A percentile compares a stretch with the other conserved stretches of the same genome.
phyloP scores from a whole-genome alignment of 2,797 vertebrate species.

The Passerculus sandwichensis region DNA sequence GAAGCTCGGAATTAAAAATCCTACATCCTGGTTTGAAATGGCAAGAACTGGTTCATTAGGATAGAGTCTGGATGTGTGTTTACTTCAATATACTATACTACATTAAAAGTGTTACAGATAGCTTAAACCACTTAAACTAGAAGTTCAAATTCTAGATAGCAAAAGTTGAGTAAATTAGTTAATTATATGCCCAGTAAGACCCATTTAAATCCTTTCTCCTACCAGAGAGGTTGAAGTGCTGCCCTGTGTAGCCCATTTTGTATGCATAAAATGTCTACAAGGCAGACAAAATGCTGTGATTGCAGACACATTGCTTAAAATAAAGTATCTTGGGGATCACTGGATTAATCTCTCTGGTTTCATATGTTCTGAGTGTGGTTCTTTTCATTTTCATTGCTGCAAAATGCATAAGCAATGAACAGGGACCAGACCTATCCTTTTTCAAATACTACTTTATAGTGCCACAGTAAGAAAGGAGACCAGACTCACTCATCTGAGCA shows the following conservation, averaged over 20 bases:
- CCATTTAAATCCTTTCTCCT: neutral
- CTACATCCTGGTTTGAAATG: neutral
- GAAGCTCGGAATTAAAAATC: neutral
- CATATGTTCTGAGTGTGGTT: fast-evolving
- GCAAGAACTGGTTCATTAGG: neutral
- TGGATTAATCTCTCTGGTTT: neutral
- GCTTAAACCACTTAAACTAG: neutral
- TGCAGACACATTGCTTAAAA: neutral
- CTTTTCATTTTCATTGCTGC: neutral
- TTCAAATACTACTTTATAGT: neutral
- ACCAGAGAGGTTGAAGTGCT: neutral
- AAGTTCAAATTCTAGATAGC: neutral
- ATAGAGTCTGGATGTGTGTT: neutral
- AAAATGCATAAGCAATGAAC: neutral
- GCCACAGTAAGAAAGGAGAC: neutral
- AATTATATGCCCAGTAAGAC: neutral
- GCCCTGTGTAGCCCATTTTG: neutral
- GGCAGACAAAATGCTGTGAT: neutral
- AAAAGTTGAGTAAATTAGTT: neutral
- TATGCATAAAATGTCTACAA: neutral
- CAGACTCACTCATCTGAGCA: neutral
- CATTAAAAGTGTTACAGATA: neutral
- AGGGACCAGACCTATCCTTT: neutral
- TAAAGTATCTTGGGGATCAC: neutral
- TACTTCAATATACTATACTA: neutral